Evolutionary conservation across 2,888 invertebrate species (phyloP).

Genomic region (Drosophila aldrichi): DNA sequence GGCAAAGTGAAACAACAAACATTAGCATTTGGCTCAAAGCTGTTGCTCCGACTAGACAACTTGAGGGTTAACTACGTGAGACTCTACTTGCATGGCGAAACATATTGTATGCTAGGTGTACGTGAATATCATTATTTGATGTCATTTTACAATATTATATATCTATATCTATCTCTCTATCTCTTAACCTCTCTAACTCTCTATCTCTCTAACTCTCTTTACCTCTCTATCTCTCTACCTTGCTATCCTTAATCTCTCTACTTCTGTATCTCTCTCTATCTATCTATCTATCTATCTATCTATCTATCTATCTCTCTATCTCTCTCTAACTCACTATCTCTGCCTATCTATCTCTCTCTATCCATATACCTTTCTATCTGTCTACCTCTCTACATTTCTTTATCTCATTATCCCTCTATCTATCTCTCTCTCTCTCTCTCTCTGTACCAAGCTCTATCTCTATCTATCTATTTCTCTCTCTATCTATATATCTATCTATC

Average conservation of each 20-base stretch:
- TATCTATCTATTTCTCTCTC: not conserved
- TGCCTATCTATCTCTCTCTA: no score
- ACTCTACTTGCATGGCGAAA: no score
- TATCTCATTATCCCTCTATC: not conserved
- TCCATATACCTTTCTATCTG: no score
- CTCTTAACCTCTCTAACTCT: not conserved
- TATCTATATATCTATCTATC: not conserved
- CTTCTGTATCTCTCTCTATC: no score
- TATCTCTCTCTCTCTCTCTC: not conserved
- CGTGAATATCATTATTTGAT: no score
- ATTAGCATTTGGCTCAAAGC: not conserved
- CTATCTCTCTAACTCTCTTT: not conserved
- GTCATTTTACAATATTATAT: no score
- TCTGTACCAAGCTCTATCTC: not conserved
- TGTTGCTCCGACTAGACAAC: not conserved
- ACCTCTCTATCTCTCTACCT: not conserved
- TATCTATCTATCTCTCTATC: no score
- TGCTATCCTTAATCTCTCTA: not conserved
- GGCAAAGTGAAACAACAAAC: not conserved
- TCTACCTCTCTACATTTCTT: not conserved
- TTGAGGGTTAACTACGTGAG: not conserved
- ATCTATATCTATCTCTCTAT: not conserved
- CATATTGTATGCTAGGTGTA: no score
- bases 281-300: no score
- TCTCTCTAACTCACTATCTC: no score